Conservation (phyloP, 2,797 vertebrate genomes). For the Glossophaga mutica region DNA sequence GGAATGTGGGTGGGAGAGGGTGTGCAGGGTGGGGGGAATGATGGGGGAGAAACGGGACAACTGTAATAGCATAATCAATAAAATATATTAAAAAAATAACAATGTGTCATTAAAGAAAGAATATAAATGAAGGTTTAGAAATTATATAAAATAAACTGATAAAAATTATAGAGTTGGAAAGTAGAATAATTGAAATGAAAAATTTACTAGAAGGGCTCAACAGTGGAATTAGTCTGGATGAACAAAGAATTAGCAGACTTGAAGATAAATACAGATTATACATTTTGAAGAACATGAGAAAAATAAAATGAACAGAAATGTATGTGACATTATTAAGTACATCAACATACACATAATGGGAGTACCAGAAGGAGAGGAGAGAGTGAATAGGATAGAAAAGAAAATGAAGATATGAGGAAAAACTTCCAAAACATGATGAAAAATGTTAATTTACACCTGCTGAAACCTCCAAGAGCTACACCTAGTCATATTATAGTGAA, state of each 20-base stretch:
- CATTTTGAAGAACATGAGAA: background rate
- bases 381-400: background rate
- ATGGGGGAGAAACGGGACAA: too few relatives aligned
- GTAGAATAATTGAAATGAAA: background rate
- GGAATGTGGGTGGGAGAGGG: too few relatives aligned
- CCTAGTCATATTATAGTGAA: background rate
- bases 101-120: background rate
- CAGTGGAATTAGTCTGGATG: background rate
- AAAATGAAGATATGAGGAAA: background rate
- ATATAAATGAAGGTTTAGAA: background rate
- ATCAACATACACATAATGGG: background rate
- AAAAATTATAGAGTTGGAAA: background rate
- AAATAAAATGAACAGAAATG: background rate
- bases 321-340: background rate
- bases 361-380: background rate
- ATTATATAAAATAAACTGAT: background rate
- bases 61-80: too few relatives aligned
- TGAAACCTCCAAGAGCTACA: background rate
- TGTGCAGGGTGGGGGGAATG: too few relatives aligned
- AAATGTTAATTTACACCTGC: background rate
- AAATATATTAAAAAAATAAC: too few relatives aligned
- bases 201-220: background rate
- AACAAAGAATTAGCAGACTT: background rate
- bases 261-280: background rate
- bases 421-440: slow-evolving; percentile 7